These are phyloP conservation scores for Elephantulus edwardii DNA, from an alignment of 2,113 vertebrate species.

Conservation along the genomic window DNA sequence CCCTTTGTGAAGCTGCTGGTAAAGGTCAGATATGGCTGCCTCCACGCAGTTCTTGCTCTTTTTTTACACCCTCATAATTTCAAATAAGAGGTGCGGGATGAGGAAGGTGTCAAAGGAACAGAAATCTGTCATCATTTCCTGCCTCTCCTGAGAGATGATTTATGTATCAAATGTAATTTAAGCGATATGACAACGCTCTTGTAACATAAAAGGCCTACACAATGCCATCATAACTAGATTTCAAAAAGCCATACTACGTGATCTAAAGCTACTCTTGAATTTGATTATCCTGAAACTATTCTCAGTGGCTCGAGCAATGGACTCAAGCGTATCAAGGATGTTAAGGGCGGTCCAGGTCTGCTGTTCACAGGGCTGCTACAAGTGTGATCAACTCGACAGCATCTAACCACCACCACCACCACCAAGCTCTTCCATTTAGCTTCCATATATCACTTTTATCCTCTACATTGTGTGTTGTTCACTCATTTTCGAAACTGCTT, in stretches of 20 bases:
- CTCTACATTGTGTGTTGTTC: not conserved
- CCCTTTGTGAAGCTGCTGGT: no score
- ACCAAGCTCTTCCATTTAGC: no score
- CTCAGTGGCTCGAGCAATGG: no score
- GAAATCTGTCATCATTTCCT: not conserved
- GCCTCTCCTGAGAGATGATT: not conserved
- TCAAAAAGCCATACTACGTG: not conserved
- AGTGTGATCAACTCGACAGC: no score
- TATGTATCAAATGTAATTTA: not conserved
- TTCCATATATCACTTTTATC: not conserved
- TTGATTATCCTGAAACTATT: not conserved
- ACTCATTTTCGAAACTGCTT: conserved; percentile 42
- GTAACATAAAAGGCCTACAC: not conserved
- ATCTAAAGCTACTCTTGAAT: not conserved
- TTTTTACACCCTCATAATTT: not conserved
- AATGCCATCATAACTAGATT: not conserved
- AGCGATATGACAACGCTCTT: not conserved
- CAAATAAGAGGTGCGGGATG: not conserved
- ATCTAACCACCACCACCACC: no score
- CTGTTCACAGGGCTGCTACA: no score
- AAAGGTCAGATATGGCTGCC: no score
- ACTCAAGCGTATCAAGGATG: no score
- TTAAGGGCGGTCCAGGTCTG: no score
- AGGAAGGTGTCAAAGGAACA: not conserved
- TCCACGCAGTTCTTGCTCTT: no score